A percentile compares a stretch with the other conserved stretches of the same genome.
Conservation (phyloP, 2,113 vertebrate species). For the Indicator maculatus region DNA sequence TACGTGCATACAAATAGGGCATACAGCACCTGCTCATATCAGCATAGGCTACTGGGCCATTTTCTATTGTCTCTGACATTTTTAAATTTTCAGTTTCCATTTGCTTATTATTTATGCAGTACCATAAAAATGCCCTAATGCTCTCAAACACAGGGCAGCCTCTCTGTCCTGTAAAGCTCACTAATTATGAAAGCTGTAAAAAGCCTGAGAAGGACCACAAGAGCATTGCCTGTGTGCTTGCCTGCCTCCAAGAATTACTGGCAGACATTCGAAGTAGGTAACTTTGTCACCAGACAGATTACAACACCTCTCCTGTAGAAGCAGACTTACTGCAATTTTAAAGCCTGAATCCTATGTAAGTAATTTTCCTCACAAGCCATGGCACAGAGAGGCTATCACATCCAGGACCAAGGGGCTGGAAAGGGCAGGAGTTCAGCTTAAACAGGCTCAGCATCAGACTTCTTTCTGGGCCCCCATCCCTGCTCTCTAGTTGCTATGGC, state of each 20-base stretch:
- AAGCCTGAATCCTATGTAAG: neutral
- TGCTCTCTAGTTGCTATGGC: neutral
- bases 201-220: neutral
- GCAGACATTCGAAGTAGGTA: neutral
- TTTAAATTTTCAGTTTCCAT: neutral
- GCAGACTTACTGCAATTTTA: neutral
- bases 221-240: neutral
- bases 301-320: neutral
- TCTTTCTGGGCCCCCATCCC: neutral
- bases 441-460: neutral
- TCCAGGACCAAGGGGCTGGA: neutral
- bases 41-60: neutral
- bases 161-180: neutral
- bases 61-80: neutral
- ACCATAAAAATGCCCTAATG: neutral
- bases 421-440: neutral
- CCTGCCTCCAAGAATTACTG: neutral
- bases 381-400: neutral
- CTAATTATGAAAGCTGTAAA: neutral
- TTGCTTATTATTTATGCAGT: neutral
- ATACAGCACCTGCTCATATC: rapidly evolving
- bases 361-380: neutral
- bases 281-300: constrained; percentile 26
- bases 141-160: neutral
- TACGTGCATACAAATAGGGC: neutral